Evolutionary conservation across 2,888 invertebrate species (phyloP), one percentile per base, ranked within the genome.

Genomic region (Dolichopus griseipennis): DNA sequence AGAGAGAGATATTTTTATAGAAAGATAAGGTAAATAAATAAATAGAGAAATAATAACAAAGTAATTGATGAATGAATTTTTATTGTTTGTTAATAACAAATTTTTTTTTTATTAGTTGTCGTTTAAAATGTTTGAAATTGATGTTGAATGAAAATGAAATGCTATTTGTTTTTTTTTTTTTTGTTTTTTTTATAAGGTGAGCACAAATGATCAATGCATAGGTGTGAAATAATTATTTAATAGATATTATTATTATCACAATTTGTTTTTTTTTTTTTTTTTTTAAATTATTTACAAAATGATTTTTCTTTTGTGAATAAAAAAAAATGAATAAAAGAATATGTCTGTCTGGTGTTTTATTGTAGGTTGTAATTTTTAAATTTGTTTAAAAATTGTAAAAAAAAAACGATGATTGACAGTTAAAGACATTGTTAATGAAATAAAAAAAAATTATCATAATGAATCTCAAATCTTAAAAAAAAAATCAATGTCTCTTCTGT

Each of bases 1-100:
- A 69, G 68, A 71, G 69, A 67, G 66, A 69, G 69, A 70, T 69
- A 69, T 70, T n/a, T n/a, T n/a, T n/a, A 71, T 64, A 64, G 34
- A 68, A 66, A 67, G 27, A 27, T 43, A 20, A 27, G 33, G 12
- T 7, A 27, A 21, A 63, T n/a, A 5, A 18, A 63, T 9, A 21
- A 7, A 8, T 20, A 43, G 41, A 65, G n/a, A 9, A 18, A 34
- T 21, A n/a, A 15, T 22, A 37, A 65, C 41, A 65, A 21, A 43
- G 27, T 22, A 65, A 2, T n/a, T n/a, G n/a, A n/a, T 34, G 33
- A 33, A 61, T 21, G 22, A 61, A 43, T 61, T 52, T n/a, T 66
- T 43, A 41, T 22, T 43, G 66, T 52, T 22, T 43, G 66, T 52
- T 52, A 52, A 52, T 52, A 18, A 52, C 52, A 52, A 18, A n/a